Conservation (phyloP, 2,888 invertebrate genomes). For the Leptopilina drosophilae region DNA sequence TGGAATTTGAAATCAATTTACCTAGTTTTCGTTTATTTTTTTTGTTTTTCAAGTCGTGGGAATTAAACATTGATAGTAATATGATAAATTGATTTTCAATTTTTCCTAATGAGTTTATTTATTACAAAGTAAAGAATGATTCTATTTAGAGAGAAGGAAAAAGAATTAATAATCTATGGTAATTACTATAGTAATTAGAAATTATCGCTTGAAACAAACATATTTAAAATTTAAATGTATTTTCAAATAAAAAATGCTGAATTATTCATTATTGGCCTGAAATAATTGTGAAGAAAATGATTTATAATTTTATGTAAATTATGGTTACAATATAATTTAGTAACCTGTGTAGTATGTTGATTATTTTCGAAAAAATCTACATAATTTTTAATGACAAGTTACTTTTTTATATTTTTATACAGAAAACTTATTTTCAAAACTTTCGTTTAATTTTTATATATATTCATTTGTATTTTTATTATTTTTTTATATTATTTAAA, state of each 20-base stretch:
- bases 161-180: neutral
- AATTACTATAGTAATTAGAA: conserved; percentile 3
- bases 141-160: neutral
- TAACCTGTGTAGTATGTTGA: neutral
- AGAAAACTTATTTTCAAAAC: too few species aligned
- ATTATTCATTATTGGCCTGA: neutral
- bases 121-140: neutral
- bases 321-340: conserved; percentile 29
- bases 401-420: too few species aligned
- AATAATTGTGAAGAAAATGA: conserved; percentile 27
- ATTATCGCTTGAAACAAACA: neutral
- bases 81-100: neutral
- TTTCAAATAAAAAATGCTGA: conserved; percentile 29
- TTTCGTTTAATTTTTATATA: too few species aligned
- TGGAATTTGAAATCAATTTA: neutral
- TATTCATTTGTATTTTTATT: too few species aligned
- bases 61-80: neutral
- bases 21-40: neutral
- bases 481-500: too few species aligned
- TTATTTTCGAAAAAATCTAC: neutral
- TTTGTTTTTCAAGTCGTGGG: neutral
- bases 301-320: conserved; percentile 38
- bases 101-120: neutral
- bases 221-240: conserved; percentile 16
- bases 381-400: neutral